Conservation (phyloP, 2,797 vertebrate species). For the Platalea minor region DNA sequence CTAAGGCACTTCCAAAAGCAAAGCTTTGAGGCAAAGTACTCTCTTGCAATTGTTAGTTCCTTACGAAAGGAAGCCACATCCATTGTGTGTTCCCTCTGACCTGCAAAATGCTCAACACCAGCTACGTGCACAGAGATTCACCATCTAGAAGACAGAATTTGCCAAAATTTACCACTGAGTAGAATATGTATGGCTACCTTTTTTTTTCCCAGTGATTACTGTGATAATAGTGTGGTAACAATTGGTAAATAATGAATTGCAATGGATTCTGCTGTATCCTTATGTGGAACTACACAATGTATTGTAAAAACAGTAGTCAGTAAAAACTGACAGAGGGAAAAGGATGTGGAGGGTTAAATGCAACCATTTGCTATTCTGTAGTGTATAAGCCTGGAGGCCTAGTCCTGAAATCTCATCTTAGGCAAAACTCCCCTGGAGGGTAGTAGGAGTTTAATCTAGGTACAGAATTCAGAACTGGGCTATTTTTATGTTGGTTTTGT, state of each 20-base stretch:
- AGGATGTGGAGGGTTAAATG: conserved; percentile 37
- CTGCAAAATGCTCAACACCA: not conserved
- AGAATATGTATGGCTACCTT: not conserved
- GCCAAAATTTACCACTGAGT: conserved; percentile 6
- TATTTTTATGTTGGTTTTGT: conserved; percentile 33
- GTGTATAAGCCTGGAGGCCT: conserved; percentile 17
- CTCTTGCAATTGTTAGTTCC: conserved; percentile 50
- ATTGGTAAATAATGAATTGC: conserved; percentile 4
- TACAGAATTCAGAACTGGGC: conserved; percentile 65
- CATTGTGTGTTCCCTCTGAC: conserved; percentile 24
- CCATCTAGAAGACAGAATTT: not conserved
- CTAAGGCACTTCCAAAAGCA: conserved; percentile 50
- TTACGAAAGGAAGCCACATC: conserved; percentile 61
- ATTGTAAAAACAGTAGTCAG: not conserved
- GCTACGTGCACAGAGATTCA: not conserved
- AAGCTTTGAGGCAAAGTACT: conserved; percentile 59
- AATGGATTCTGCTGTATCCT: conserved; percentile 16
- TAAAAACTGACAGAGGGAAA: conserved; percentile 18
- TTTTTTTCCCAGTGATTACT: not conserved
- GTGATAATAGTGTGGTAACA: not conserved
- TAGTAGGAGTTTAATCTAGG: conserved; percentile 47
- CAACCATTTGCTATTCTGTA: conserved; percentile 23
- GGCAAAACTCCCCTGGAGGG: conserved; percentile 36
- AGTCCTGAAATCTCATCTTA: conserved; percentile 63
- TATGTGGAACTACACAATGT: conserved; percentile 1